Percentiles rank a stretch among this genome's conserved stretches.
Evolutionary conservation across 2,888 invertebrate species (phyloP).

Genomic region (Globia sparganii): DNA sequence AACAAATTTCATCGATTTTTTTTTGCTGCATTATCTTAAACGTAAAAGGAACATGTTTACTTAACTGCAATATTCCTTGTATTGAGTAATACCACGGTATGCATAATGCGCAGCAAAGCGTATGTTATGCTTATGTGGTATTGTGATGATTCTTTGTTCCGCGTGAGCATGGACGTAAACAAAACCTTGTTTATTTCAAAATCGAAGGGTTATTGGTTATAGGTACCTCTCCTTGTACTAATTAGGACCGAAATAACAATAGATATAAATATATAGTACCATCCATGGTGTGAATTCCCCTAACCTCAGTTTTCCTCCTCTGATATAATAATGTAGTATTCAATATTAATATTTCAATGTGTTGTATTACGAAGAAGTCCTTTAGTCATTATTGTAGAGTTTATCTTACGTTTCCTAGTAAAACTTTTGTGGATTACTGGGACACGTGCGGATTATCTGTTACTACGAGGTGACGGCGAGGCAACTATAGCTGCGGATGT

Average conservation of each 20-base stretch:
- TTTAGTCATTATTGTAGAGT: constrained; percentile 3
- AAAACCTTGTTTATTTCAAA: constrained; percentile 32
- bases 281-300: constrained; percentile 46
- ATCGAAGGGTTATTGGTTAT: not conserved
- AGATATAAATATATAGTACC: not conserved
- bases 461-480: not conserved
- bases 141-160: not conserved
- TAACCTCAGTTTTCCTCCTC: constrained; percentile 54
- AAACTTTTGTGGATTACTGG: constrained; percentile 19
- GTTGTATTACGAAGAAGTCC: not conserved
- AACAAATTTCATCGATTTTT: not conserved
- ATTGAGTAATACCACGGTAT: not conserved
- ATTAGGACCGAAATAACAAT: constrained; percentile 49
- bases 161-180: constrained; percentile 22
- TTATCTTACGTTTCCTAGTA: constrained; percentile 32
- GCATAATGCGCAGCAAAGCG: constrained; percentile 10
- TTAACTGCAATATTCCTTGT: not conserved
- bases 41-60: not conserved
- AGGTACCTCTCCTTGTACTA: constrained; percentile 24
- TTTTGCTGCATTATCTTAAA: not conserved
- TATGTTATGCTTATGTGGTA: not conserved
- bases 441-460: constrained; percentile 4
- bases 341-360: constrained; percentile 20
- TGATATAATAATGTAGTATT: constrained; percentile 21
- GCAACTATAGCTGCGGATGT: not conserved